Conservation (phyloP, 2,888 invertebrate species). For the Tanypteryx hageni region DNA sequence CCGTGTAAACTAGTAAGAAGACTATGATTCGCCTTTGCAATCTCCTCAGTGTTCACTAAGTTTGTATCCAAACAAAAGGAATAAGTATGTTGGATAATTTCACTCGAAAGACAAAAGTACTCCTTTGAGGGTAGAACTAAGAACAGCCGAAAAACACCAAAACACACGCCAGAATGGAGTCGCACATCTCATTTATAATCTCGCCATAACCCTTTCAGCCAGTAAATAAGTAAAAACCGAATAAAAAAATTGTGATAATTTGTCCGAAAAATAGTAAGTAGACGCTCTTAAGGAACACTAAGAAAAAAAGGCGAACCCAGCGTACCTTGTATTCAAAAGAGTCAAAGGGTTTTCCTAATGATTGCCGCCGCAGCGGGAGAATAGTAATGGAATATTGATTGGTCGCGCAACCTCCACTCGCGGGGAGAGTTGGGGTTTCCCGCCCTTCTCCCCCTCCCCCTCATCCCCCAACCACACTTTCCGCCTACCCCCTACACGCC, state of each 20-base stretch:
- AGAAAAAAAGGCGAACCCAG: neutral
- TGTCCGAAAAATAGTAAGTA: neutral
- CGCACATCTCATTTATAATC: neutral
- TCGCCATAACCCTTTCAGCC: neutral
- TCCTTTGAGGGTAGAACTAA: no score
- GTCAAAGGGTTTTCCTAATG: slow-evolving; percentile 31
- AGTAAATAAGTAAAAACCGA: neutral
- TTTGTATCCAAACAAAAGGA: no score
- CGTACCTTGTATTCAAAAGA: neutral
- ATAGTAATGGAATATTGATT: slow-evolving; percentile 18
- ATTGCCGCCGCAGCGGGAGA: neutral
- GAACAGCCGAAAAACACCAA: neutral
- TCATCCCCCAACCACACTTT: no score
- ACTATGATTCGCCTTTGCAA: no score
- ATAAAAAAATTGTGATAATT: neutral
- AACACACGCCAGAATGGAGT: neutral
- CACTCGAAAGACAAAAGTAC: no score
- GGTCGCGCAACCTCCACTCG: neutral
- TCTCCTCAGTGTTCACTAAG: no score
- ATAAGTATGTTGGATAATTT: no score
- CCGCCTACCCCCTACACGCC: no score
- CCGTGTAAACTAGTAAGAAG: no score
- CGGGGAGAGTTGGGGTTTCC: neutral
- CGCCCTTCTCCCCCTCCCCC: no score
- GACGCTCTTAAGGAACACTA: neutral